These are phyloP conservation scores for Acleris laterana DNA, from an alignment of 2,888 invertebrate species.

Conservation along the genomic window DNA sequence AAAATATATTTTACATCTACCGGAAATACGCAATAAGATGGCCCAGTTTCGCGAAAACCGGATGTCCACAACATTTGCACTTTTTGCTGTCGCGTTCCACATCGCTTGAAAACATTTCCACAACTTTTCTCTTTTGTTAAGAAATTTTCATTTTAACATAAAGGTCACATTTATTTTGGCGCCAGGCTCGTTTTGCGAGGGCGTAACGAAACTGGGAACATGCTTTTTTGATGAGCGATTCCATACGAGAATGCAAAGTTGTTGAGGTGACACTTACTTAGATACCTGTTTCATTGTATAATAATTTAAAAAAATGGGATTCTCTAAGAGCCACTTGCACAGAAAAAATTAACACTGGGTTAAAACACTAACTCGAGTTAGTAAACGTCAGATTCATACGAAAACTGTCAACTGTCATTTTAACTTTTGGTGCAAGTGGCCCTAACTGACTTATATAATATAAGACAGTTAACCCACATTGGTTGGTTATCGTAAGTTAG, in stretches of 20 bases:
- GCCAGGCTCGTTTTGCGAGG: conserved; percentile 22
- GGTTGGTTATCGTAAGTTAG: too few species aligned
- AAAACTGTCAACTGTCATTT: too few species aligned
- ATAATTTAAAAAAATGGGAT: too few species aligned
- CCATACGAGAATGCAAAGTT: not conserved
- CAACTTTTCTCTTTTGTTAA: conserved; percentile 36
- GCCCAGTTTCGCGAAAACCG: conserved; percentile 50
- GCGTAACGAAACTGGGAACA: conserved; percentile 31
- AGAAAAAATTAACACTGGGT: too few species aligned
- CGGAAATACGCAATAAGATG: conserved; percentile 51
- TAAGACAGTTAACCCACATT: too few species aligned
- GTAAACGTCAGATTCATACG: too few species aligned
- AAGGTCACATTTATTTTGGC: conserved; percentile 36
- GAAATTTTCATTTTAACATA: conserved; percentile 37
- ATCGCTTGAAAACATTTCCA: conserved; percentile 31
- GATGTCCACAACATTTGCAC: conserved; percentile 53
- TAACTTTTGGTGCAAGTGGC: too few species aligned
- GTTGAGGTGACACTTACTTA: too few species aligned
- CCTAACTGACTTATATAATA: too few species aligned
- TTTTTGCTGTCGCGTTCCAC: conserved; percentile 46
- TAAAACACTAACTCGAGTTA: too few species aligned
- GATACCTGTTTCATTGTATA: too few species aligned
- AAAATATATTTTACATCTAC: conserved; percentile 40
- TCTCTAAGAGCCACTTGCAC: too few species aligned
- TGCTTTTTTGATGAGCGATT: conserved; percentile 10